These are phyloP conservation scores for Tachuris rubrigastra DNA, from an alignment of 2,113 vertebrate genomes.

Conservation along the genomic window DNA sequence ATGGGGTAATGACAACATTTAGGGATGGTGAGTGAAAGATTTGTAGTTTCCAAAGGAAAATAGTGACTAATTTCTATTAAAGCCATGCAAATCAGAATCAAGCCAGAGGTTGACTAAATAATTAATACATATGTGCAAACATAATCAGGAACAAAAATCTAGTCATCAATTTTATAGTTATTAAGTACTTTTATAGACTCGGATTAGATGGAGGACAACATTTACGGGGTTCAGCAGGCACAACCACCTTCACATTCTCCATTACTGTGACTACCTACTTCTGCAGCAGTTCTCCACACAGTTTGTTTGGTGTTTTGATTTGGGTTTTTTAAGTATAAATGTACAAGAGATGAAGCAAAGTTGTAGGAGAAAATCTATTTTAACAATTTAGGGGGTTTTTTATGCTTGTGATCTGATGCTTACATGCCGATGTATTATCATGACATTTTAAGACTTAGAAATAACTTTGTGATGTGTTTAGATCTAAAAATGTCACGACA, in stretches of 20 bases:
- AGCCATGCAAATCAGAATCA: neutral
- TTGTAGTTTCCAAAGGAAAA: neutral
- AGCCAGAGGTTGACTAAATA: neutral
- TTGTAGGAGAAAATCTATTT: neutral
- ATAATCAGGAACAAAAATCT: neutral
- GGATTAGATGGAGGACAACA: neutral
- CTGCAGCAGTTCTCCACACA: neutral
- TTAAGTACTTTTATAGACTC: neutral
- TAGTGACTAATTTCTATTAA: neutral
- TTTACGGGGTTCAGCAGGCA: neutral
- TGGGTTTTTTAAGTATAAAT: neutral
- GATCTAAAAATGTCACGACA: neutral
- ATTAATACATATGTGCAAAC: neutral
- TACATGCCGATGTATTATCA: neutral
- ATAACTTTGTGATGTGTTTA: neutral
- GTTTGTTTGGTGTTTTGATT: neutral
- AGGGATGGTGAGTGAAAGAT: neutral
- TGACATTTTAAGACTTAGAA: neutral
- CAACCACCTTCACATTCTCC: neutral
- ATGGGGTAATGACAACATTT: fast-evolving
- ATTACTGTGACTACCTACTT: neutral
- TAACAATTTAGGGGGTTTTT: neutral
- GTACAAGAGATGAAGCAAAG: neutral
- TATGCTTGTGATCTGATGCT: neutral
- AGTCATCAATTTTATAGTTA: neutral